Evolutionary conservation across 2,888 invertebrate species (phyloP).

Genomic region (Marasmarcha lunaedactyla): DNA sequence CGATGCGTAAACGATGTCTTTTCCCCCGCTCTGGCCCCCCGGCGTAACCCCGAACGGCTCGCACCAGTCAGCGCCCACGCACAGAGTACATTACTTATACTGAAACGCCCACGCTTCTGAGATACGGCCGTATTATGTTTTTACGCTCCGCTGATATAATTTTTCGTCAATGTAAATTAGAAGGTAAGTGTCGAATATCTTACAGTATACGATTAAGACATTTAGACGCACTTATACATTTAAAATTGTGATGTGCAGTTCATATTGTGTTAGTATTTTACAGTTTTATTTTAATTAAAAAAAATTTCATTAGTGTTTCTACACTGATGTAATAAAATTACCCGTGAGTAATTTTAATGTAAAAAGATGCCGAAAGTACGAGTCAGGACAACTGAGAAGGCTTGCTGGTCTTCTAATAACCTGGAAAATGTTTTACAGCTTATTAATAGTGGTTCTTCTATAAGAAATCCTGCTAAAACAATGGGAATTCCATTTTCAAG

Average conservation of each 20-base stretch:
- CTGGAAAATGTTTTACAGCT: constrained; percentile 18
- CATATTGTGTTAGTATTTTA: constrained; percentile 11
- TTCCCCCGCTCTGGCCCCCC: constrained; percentile 11
- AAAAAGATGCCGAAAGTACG: constrained; percentile 18
- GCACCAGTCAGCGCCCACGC: constrained; percentile 14
- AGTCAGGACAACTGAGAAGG: constrained; percentile 19
- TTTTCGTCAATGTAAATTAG: constrained; percentile 15
- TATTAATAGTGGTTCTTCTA: constrained; percentile 18
- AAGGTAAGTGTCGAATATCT: constrained; percentile 9
- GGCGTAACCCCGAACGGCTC: constrained; percentile 16
- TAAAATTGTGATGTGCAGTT: constrained; percentile 16
- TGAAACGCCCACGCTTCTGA: too few relatives aligned
- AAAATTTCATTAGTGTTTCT: constrained; percentile 12
- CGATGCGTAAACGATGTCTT: constrained; percentile 15
- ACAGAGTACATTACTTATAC: too few relatives aligned
- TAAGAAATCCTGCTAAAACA: constrained; percentile 18
- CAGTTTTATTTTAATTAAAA: constrained; percentile 8
- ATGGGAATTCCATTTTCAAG: constrained; percentile 16
- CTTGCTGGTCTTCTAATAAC: constrained; percentile 20
- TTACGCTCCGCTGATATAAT: constrained; percentile 14
- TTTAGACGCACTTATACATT: constrained; percentile 13
- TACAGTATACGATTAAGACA: constrained; percentile 5
- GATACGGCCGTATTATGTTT: not conserved
- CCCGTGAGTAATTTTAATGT: constrained; percentile 16
- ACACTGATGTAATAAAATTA: constrained; percentile 9